Base-by-base conservation (phyloP, 2,888 invertebrate species). In the Lithophane ornitopus region DNA sequence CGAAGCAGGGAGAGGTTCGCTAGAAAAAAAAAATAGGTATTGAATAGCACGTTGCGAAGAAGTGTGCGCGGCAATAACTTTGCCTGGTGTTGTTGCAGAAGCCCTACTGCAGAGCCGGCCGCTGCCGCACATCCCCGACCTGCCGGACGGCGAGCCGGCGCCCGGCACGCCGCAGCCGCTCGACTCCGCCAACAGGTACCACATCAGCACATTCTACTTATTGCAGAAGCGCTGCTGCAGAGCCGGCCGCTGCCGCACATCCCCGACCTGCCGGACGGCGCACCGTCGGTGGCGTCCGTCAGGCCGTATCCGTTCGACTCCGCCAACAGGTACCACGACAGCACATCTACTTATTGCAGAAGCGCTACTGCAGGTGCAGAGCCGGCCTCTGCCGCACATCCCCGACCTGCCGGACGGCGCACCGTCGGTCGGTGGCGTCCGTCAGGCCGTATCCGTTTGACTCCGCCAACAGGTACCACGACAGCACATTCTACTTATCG, bases 221-320 rank as follows among this genome's bases (percentile, higher is more conserved):
- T 92, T 93, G 85, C 98, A 99, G 99, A 99, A 96, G 99, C 99
- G 86, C 97, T 99, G 91, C 97, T 99, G 91, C 99, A 99, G 96
- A 99, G 98, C 92, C 98, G 99, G 90, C 99, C 99, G 86, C 97
- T 99, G 94, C 99, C 99, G 91, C 99, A 99, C 96, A 98, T 99
- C 95, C 99, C 99, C 59, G 98, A 98, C 93, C 96, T 98, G 93
- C 98, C 98, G 80, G 98, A 98, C 93, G 97, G 97, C 79, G 39
- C 39, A 14, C 46, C n/a, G n/a, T n/a, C n/a, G n/a, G n/a, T n/a
- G 70, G 88, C 90, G 66, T 89, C 91, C 82, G 91, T 95, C 88
- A 90, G 96, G 81, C 92, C 96, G 83, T 94, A 95, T 88, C 94
- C 95, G 41, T 93, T 96, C 82, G 95, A 96, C 89, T 88, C 94